Conservation (phyloP, 1,140 invertebrate species). For the Drosophila lini region DNA sequence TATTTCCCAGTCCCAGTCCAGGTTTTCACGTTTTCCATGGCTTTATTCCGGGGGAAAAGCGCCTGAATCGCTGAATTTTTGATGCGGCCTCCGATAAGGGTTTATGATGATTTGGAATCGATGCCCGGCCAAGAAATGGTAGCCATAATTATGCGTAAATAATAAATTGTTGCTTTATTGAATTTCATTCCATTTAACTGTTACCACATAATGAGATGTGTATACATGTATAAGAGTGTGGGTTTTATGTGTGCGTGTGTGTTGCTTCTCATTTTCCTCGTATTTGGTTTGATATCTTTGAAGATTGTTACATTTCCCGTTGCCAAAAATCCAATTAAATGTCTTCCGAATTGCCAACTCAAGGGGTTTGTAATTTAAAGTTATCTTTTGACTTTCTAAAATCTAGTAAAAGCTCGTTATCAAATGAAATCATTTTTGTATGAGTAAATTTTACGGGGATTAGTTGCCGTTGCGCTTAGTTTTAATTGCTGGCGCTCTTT, state of each 20-base stretch:
- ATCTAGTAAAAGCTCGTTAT: slow-evolving; percentile 9
- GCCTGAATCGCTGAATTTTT: slow-evolving; percentile 27
- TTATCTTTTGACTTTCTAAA: background rate
- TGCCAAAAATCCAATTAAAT: slow-evolving; percentile 22
- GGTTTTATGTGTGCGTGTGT: slow-evolving; percentile 16
- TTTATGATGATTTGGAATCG: slow-evolving; percentile 3
- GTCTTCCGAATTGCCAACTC: slow-evolving; percentile 1
- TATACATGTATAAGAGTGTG: slow-evolving; percentile 34
- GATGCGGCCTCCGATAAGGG: background rate
- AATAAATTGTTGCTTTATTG: slow-evolving; percentile 75
- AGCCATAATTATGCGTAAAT: slow-evolving; percentile 65
- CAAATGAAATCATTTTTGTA: slow-evolving; percentile 5
- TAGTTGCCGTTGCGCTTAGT: slow-evolving; percentile 20
- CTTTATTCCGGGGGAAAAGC: background rate
- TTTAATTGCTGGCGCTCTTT: slow-evolving; percentile 20
- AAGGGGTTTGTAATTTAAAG: background rate
- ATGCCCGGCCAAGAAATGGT: background rate
- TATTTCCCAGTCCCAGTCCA: background rate
- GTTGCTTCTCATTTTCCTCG: slow-evolving; percentile 4
- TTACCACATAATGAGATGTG: slow-evolving; percentile 64
- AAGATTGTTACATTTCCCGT: slow-evolving; percentile 11
- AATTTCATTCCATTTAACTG: slow-evolving; percentile 78
- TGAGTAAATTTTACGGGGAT: slow-evolving; percentile 7
- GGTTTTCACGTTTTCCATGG: background rate
- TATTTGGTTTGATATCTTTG: slow-evolving; percentile 19